Evolutionary conservation across 2,797 vertebrate genomes (phyloP).

Genomic region (Serranus cabrilla): DNA sequence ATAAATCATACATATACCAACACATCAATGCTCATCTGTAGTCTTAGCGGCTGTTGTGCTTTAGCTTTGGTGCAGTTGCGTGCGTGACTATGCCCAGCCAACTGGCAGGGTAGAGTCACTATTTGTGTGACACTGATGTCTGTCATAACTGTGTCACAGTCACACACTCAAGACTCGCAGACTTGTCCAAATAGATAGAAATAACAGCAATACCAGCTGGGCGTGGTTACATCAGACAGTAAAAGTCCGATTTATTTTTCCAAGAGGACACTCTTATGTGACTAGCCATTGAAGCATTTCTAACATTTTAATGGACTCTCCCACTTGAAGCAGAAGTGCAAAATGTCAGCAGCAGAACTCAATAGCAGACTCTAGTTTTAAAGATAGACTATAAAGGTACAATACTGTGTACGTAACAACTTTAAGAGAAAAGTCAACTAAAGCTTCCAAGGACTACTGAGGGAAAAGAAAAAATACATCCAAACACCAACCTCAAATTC

Average conservation of each 20-base stretch:
- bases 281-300: constrained; percentile 34
- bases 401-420: neutral
- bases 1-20: constrained; percentile 25
- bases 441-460: neutral
- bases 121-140: constrained; percentile 10
- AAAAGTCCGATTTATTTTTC: constrained; percentile 15
- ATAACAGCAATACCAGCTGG: neutral
- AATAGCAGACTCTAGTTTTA: constrained; percentile 12
- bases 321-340: constrained; percentile 21
- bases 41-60: neutral
- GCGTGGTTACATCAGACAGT: constrained; percentile 12
- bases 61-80: constrained; percentile 4
- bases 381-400: neutral
- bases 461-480: neutral
- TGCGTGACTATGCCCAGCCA: neutral
- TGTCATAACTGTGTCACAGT: constrained; percentile 9
- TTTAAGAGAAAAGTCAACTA: constrained; percentile 2
- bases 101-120: constrained; percentile 9
- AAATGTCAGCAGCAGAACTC: constrained; percentile 13
- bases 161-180: constrained; percentile 3
- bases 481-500: neutral
- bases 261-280: constrained; percentile 10
- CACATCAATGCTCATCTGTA: constrained; percentile 8
- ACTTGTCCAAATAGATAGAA: constrained; percentile 8
- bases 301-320: constrained; percentile 56